Conservation (phyloP, 2,888 invertebrate species). For the Pelosia muscerda region DNA sequence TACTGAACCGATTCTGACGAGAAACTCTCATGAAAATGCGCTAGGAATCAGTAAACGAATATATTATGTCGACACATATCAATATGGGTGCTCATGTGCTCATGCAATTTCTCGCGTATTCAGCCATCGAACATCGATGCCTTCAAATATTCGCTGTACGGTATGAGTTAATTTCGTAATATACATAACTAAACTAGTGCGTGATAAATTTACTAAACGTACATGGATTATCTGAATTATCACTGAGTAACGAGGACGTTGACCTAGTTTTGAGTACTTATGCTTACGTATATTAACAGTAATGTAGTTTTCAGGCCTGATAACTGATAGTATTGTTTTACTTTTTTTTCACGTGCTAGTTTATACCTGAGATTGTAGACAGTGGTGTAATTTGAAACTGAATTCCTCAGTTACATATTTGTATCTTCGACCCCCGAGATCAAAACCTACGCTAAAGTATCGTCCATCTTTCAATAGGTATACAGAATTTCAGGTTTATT, state of each 20-base stretch:
- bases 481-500: too few relatives aligned
- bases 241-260: constrained; percentile 4
- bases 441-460: too few relatives aligned
- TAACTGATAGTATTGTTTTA: neutral
- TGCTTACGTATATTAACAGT: neutral
- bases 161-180: neutral
- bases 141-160: neutral
- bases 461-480: too few relatives aligned
- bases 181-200: neutral
- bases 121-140: neutral
- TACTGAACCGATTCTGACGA: neutral
- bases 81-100: neutral
- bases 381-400: too few relatives aligned
- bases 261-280: neutral
- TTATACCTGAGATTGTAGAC: neutral
- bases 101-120: neutral
- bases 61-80: neutral
- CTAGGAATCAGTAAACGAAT: neutral
- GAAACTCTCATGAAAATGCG: neutral
- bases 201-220: neutral
- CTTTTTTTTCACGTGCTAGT: neutral
- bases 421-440: too few relatives aligned
- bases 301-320: neutral
- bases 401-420: too few relatives aligned
- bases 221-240: constrained; percentile 11